phyloP scores from a whole-genome alignment of 2,797 vertebrate species.

The Apogon talboti region DNA sequence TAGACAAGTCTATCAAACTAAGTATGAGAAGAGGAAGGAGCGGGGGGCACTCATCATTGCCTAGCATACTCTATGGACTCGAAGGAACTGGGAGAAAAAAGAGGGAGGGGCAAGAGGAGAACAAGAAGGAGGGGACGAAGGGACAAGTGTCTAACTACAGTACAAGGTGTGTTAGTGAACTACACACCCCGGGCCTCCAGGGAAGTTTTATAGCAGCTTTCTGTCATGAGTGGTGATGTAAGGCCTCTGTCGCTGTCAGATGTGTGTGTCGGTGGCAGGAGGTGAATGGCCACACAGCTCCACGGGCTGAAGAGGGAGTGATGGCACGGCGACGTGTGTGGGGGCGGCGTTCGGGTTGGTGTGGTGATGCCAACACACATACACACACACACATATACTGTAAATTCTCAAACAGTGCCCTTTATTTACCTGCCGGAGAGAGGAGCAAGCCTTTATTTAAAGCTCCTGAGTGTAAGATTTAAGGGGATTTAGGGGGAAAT shows the following conservation, averaged over 20 bases:
- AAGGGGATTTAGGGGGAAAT: neutral
- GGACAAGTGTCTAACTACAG: conserved; percentile 54
- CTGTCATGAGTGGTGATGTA: conserved; percentile 56
- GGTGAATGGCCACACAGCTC: conserved; percentile 51
- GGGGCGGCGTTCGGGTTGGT: conserved; percentile 30
- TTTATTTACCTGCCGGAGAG: neutral
- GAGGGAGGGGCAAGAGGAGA: conserved; percentile 15
- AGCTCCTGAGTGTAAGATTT: conserved; percentile 8
- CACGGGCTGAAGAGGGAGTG: conserved; percentile 25
- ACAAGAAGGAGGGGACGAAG: conserved; percentile 7
- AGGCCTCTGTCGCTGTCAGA: conserved; percentile 42
- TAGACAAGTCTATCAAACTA: conserved; percentile 75
- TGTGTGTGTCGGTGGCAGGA: conserved; percentile 49
- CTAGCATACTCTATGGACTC: conserved; percentile 47
- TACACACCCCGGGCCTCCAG: conserved; percentile 35
- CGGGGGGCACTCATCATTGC: conserved; percentile 62
- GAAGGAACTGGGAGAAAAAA: conserved; percentile 42
- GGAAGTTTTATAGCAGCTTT: conserved; percentile 46
- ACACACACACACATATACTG: conserved; percentile 4
- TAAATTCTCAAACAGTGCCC: conserved; percentile 9
- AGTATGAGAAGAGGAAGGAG: conserved; percentile 36
- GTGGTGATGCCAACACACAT: neutral
- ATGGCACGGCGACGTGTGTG: conserved; percentile 57
- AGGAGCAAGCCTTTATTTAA: conserved; percentile 12
- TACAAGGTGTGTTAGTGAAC: conserved; percentile 55